A percentile compares a stretch with the other conserved stretches of the same genome.
phyloP scores from a whole-genome alignment of 2,888 invertebrate genomes.

The Meiosimyza decipiens region DNA sequence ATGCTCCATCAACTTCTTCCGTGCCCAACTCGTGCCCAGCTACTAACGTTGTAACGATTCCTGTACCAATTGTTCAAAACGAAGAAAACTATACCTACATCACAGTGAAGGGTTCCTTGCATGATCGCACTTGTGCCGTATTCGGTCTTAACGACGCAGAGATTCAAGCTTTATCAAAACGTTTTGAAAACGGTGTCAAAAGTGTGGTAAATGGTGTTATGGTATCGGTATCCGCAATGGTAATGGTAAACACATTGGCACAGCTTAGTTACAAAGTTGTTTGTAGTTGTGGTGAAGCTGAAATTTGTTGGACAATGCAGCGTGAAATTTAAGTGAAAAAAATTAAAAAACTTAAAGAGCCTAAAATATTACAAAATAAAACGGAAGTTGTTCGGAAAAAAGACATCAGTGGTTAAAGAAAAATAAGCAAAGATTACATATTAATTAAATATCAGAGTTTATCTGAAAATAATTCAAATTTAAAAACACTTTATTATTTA shows the following conservation, averaged over 20 bases:
- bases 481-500: too few relatives aligned
- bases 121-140: constrained; percentile 78
- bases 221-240: constrained; percentile 76
- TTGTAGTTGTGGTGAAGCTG: constrained; percentile 82
- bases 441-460: not conserved
- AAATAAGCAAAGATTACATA: constrained; percentile 16
- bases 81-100: constrained; percentile 78
- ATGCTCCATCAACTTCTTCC: constrained; percentile 43
- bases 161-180: constrained; percentile 75
- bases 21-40: constrained; percentile 33
- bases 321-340: constrained; percentile 73
- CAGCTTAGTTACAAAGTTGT: constrained; percentile 83
- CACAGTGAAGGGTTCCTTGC: constrained; percentile 83
- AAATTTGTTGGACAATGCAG: constrained; percentile 86
- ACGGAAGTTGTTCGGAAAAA: not conserved
- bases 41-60: constrained; percentile 66
- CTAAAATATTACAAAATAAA: constrained; percentile 27
- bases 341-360: constrained; percentile 16
- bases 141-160: constrained; percentile 82
- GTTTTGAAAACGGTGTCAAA: constrained; percentile 74
- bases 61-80: constrained; percentile 64
- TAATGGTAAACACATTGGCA: constrained; percentile 79
- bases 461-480: not conserved
- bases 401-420: not conserved
- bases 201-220: constrained; percentile 79